phyloP scores from a whole-genome alignment of 2,888 invertebrate species.

The Rhagium mordax region DNA sequence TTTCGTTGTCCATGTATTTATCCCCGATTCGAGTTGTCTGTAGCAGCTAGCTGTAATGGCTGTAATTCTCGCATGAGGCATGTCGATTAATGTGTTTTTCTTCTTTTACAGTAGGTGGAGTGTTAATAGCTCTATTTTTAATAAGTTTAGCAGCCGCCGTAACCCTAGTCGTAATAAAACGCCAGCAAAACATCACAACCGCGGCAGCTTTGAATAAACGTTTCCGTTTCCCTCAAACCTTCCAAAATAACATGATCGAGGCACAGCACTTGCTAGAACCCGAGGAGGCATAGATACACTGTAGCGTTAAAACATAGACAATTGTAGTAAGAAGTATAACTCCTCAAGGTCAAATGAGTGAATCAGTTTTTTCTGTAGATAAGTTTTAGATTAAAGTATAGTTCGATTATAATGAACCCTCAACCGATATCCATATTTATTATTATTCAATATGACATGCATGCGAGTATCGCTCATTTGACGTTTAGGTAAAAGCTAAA shows the following conservation, averaged over 20 bases:
- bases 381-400: too few species aligned
- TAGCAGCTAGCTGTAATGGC: neutral
- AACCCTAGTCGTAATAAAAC: constrained; percentile 65
- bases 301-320: constrained; percentile 2
- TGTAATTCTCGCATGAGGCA: constrained; percentile 1
- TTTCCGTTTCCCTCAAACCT: constrained; percentile 68
- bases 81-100: constrained; percentile 9
- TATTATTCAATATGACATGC: too few species aligned
- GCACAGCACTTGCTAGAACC: constrained; percentile 68
- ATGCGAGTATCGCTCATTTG: neutral
- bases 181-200: constrained; percentile 67
- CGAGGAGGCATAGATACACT: constrained; percentile 62
- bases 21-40: neutral
- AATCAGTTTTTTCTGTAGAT: neutral
- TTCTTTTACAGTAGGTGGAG: constrained; percentile 63
- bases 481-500: neutral
- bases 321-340: constrained; percentile 23
- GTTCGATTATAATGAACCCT: neutral
- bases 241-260: constrained; percentile 64
- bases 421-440: too few species aligned
- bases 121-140: constrained; percentile 63
- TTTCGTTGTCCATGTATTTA: too few species aligned
- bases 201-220: constrained; percentile 67
- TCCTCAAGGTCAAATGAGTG: neutral
- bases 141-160: constrained; percentile 65